Evolutionary conservation across 2,113 vertebrate genomes (phyloP).

Genomic region (Thryonomys swinderianus): DNA sequence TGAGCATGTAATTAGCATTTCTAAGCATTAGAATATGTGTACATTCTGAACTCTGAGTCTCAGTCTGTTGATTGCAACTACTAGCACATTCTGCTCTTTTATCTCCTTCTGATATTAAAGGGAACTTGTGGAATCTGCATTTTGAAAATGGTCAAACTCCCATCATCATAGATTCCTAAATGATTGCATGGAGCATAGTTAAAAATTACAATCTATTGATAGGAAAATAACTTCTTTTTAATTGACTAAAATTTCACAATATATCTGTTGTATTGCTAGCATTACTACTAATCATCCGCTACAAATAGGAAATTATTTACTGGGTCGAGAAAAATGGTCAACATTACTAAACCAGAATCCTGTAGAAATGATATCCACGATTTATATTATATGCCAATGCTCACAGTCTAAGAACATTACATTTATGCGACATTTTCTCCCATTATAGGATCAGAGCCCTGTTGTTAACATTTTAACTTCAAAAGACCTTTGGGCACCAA

Average conservation of each 20-base stretch:
- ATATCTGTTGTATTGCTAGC: not conserved
- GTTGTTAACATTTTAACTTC: constrained; percentile 56
- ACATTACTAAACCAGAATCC: not conserved
- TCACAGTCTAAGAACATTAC: not conserved
- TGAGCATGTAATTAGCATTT: not conserved
- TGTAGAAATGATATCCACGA: not conserved
- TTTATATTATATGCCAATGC: not conserved
- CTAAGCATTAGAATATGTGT: not conserved
- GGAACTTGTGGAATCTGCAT: not conserved
- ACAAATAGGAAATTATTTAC: not conserved
- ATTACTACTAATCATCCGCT: not conserved
- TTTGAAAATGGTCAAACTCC: not conserved
- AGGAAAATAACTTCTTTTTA: not conserved
- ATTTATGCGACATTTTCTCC: constrained; percentile 23
- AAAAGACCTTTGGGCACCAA: constrained; percentile 48
- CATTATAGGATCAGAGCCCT: constrained; percentile 61
- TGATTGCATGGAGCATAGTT: not conserved
- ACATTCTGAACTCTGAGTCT: not conserved
- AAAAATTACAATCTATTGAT: not conserved
- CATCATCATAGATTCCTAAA: not conserved
- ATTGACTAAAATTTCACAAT: not conserved
- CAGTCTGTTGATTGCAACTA: not conserved
- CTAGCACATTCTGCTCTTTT: not conserved
- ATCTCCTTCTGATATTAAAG: not conserved
- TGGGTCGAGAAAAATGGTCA: not conserved